phyloP scores from a whole-genome alignment of 37 sponge, comb jelly and placozoan species.

The Amphimedon queenslandica region DNA sequence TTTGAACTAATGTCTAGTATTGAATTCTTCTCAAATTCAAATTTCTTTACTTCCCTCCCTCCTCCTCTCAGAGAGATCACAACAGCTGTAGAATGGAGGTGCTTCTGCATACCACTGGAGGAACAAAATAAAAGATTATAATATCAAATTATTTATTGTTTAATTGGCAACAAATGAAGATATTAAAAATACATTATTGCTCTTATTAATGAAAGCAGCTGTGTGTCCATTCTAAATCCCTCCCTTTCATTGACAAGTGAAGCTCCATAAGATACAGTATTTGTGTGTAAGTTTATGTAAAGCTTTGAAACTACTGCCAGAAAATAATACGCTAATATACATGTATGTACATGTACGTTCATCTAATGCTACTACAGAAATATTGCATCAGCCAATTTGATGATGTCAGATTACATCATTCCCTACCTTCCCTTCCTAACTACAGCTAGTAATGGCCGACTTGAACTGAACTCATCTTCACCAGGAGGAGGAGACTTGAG shows the following conservation, averaged over 20 bases:
- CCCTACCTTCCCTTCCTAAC: slow-evolving; percentile 53
- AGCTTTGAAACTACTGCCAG: background rate
- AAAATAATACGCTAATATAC: background rate
- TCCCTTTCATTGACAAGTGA: background rate
- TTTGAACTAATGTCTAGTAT: slow-evolving; percentile 33
- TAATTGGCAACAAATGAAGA: background rate
- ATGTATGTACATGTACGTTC: slow-evolving; percentile 10
- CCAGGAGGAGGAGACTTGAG: slow-evolving; percentile 59
- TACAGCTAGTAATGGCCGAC: slow-evolving; percentile 74
- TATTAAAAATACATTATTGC: background rate
- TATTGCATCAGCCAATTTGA: background rate
- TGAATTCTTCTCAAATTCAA: slow-evolving; percentile 27
- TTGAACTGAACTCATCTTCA: slow-evolving; percentile 36
- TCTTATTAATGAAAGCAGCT: background rate
- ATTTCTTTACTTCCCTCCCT: slow-evolving; percentile 24
- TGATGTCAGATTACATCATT: too few relatives aligned
- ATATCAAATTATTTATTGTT: background rate
- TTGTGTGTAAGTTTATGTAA: too few relatives aligned
- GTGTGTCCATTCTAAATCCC: background rate
- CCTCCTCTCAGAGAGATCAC: slow-evolving; percentile 24
- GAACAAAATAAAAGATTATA: background rate
- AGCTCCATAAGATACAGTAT: too few relatives aligned
- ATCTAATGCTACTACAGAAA: background rate
- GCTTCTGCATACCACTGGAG: background rate
- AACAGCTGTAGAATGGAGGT: slow-evolving; percentile 29